These are phyloP conservation scores for Allacma fusca DNA, from an alignment of 2,888 invertebrate species.

Conservation along the genomic window DNA sequence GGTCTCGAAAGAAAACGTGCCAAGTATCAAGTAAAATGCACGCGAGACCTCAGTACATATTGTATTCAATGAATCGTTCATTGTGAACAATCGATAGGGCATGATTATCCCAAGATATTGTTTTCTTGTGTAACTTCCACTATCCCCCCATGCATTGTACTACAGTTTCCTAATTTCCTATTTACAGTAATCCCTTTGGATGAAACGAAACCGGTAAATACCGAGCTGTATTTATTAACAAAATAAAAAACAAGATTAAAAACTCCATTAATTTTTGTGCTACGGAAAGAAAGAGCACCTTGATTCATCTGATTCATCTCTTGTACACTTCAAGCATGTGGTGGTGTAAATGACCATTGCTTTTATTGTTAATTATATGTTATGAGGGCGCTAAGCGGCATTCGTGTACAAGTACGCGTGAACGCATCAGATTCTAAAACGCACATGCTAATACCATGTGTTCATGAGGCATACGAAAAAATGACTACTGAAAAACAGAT, in stretches of 20 bases:
- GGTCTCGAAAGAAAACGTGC: slow-evolving; percentile 6
- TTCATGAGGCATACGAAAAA: too few relatives aligned
- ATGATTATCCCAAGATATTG: slow-evolving; percentile 21
- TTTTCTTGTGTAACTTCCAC: slow-evolving; percentile 9
- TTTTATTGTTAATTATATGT: too few relatives aligned
- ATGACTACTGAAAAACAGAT: too few relatives aligned
- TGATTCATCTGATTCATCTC: too few relatives aligned
- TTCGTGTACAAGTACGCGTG: too few relatives aligned
- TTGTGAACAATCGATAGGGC: slow-evolving; percentile 14
- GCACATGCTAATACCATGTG: too few relatives aligned
- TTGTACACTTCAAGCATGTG: too few relatives aligned
- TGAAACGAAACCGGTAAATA: background rate
- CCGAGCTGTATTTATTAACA: background rate
- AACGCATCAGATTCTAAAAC: too few relatives aligned
- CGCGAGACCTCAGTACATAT: background rate
- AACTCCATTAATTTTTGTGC: background rate
- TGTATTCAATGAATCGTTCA: background rate
- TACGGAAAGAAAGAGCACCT: background rate
- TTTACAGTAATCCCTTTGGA: slow-evolving; percentile 7
- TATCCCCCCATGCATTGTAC: background rate
- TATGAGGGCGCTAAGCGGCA: too few relatives aligned
- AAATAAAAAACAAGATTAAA: slow-evolving; percentile 3
- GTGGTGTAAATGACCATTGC: too few relatives aligned
- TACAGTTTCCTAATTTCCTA: slow-evolving; percentile 24
- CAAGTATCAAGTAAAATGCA: background rate